These are phyloP conservation scores for Alviniconcha marisindica DNA, from an alignment of 1,140 invertebrate species.

Conservation along the genomic window DNA sequence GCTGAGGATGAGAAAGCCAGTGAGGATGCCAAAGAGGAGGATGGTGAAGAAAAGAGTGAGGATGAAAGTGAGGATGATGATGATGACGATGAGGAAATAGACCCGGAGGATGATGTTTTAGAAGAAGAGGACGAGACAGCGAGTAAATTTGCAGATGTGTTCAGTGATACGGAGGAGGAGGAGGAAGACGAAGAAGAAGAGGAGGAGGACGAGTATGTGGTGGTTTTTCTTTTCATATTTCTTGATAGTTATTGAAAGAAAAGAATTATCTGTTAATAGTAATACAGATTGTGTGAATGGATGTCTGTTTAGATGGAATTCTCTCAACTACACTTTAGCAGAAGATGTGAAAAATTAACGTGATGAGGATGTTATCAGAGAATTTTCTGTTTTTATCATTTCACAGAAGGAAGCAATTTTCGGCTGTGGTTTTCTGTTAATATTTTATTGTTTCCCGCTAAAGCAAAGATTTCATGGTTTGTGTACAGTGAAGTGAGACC, in stretches of 20 bases:
- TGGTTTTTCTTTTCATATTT: too few species aligned
- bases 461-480: too few species aligned
- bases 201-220: conserved; percentile 38
- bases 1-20: conserved; percentile 27
- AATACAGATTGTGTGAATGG: too few species aligned
- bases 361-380: too few species aligned
- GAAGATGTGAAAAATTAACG: too few species aligned
- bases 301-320: neutral
- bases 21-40: conserved; percentile 36
- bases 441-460: too few species aligned
- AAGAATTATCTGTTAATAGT: too few species aligned
- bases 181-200: conserved; percentile 59
- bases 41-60: conserved; percentile 37
- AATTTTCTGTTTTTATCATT: too few species aligned
- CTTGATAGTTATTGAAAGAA: too few species aligned
- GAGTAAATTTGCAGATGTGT: conserved; percentile 60
- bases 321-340: neutral
- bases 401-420: too few species aligned
- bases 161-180: conserved; percentile 63
- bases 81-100: conserved; percentile 23
- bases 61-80: conserved; percentile 38
- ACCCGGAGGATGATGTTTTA: conserved; percentile 52
- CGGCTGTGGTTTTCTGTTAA: too few species aligned
- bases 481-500: too few species aligned
- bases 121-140: conserved; percentile 54